Evolutionary conservation across 2,797 vertebrate genomes (phyloP).

Genomic region (Xerus rutilus): DNA sequence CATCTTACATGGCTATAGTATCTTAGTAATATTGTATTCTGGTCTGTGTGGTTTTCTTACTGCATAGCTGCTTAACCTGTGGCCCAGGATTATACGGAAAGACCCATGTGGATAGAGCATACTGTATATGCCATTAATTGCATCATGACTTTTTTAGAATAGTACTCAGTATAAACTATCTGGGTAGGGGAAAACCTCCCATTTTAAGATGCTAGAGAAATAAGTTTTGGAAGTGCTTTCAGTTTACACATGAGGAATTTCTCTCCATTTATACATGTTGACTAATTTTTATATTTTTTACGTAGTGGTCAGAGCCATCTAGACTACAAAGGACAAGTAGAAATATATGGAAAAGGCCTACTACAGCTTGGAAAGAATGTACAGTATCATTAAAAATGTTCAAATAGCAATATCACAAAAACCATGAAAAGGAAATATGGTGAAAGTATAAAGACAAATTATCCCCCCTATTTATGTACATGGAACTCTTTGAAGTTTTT

Average conservation of each 20-base stretch:
- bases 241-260: not conserved
- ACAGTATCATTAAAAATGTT: not conserved
- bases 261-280: not conserved
- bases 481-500: not conserved
- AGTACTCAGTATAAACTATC: not conserved
- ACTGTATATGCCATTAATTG: not conserved
- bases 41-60: not conserved
- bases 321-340: not conserved
- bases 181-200: not conserved
- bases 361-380: not conserved
- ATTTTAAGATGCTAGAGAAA: not conserved
- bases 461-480: not conserved
- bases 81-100: not conserved
- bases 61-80: not conserved
- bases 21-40: not conserved
- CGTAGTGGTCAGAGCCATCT: not conserved
- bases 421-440: not conserved
- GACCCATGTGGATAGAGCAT: not conserved
- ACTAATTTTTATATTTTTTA: not conserved
- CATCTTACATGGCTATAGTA: not conserved
- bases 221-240: constrained; percentile 21
- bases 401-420: not conserved
- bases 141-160: not conserved
- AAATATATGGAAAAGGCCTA: not conserved
- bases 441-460: constrained; percentile 6